Conservation (phyloP, 2,797 vertebrate genomes). For the Cyclura pinguis region DNA sequence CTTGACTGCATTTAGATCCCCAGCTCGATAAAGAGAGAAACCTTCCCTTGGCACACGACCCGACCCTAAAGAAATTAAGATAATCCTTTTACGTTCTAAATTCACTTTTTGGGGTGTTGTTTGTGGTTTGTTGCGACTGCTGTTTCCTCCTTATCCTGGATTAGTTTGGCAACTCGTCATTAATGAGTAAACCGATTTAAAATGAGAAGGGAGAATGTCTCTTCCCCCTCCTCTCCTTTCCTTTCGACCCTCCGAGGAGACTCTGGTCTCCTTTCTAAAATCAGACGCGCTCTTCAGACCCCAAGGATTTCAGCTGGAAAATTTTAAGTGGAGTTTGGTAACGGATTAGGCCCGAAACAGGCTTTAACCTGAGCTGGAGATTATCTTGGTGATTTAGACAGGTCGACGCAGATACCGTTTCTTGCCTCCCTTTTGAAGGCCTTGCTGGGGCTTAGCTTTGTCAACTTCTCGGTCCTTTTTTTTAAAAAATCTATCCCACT, state of each 20-base stretch:
- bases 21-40: not conserved
- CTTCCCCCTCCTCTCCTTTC: not conserved
- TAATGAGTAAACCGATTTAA: conserved; percentile 24
- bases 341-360: not conserved
- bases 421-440: not conserved
- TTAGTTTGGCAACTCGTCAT: not conserved
- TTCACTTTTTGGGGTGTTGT: not conserved
- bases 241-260: not conserved
- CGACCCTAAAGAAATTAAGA: conserved; percentile 25
- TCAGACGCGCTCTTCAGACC: not conserved
- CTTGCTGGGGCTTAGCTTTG: not conserved
- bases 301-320: not conserved
- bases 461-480: not conserved
- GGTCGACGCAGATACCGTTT: not conserved
- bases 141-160: not conserved
- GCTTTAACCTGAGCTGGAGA: not conserved
- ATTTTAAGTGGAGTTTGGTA: not conserved
- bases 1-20: not conserved
- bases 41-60: not conserved
- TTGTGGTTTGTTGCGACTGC: not conserved
- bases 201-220: not conserved
- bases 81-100: not conserved
- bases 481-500: too few species aligned
- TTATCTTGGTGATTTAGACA: too few species aligned
- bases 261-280: not conserved